phyloP scores from a whole-genome alignment of 2,113 vertebrate species.

The Chloropsis cyanopogon region DNA sequence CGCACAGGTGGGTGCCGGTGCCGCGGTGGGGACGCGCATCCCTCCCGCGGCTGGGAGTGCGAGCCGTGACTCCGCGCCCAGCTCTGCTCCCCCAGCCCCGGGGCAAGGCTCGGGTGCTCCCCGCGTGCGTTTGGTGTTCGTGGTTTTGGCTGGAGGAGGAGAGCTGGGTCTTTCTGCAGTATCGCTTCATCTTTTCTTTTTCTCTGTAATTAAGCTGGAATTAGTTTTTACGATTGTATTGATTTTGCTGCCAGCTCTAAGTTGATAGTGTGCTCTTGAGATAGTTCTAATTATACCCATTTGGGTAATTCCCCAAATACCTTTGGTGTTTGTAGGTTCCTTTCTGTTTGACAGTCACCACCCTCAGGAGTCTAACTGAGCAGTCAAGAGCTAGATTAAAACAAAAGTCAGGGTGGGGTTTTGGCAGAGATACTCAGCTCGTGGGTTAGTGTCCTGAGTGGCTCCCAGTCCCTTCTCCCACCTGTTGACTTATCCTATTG shows the following conservation, averaged over 20 bases:
- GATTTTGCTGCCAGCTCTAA: background rate
- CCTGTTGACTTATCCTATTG: rapidly evolving
- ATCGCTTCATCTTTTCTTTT: background rate
- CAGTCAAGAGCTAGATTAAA: background rate
- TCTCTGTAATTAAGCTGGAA: rapidly evolving
- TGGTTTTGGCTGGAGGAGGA: background rate
- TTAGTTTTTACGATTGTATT: background rate
- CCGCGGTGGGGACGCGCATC: background rate
- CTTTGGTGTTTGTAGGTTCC: background rate
- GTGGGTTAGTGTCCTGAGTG: rapidly evolving
- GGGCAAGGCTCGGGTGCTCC: rapidly evolving
- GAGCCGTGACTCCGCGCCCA: background rate
- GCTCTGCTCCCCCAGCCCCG: background rate
- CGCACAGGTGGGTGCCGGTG: background rate
- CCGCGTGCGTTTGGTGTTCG: rapidly evolving
- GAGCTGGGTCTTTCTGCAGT: background rate
- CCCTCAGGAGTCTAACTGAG: too few species aligned
- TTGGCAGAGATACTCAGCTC: background rate
- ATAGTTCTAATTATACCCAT: rapidly evolving
- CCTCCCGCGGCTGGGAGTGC: background rate
- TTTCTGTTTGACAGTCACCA: background rate
- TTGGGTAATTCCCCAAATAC: background rate
- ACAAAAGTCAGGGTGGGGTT: background rate
- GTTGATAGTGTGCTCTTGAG: background rate
- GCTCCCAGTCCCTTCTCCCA: background rate